A percentile compares a stretch with the other conserved stretches of the same genome.
phyloP scores from a whole-genome alignment of 2,797 vertebrate species.

The Allobates femoralis region DNA sequence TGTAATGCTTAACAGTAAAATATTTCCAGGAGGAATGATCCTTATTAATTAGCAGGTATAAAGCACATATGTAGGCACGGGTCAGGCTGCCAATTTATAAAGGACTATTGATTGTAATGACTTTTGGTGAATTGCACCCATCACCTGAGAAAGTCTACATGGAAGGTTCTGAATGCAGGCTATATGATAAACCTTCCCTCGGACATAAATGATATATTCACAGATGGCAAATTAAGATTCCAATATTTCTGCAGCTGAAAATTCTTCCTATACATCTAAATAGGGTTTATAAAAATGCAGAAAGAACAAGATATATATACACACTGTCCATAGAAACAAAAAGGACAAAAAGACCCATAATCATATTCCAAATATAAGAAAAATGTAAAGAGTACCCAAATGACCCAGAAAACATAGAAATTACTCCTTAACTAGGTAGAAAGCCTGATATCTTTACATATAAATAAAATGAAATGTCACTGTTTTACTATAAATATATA shows the following conservation, averaged over 20 bases:
- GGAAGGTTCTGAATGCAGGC: background rate
- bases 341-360: no score
- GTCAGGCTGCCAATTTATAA: background rate
- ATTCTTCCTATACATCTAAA: no score
- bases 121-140: background rate
- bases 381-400: no score
- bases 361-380: no score
- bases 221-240: background rate
- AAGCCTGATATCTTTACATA: no score
- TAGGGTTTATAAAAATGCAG: no score
- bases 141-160: background rate
- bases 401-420: no score
- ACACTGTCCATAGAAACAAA: no score
- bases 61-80: background rate
- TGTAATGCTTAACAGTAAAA: background rate
- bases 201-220: background rate
- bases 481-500: no score
- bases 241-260: background rate
- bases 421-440: no score
- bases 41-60: background rate
- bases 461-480: no score
- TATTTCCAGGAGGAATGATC: background rate
- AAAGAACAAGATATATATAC: no score
- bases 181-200: background rate
- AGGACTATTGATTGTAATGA: background rate